These are phyloP conservation scores for Musca vetustissima DNA, from an alignment of 1,140 invertebrate species.

Conservation along the genomic window DNA sequence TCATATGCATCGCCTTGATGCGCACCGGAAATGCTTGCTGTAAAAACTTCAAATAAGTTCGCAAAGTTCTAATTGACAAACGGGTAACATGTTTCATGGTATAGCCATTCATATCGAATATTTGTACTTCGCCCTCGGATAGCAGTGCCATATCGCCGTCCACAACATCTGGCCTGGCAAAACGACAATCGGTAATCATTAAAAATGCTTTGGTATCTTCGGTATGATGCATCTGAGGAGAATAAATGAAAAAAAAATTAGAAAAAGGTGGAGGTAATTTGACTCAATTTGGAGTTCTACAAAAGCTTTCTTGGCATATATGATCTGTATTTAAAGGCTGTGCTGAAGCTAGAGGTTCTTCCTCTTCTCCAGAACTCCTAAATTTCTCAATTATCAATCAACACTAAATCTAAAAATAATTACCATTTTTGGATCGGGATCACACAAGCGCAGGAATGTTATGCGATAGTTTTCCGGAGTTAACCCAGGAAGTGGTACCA, in stretches of 20 bases:
- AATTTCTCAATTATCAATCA: background rate
- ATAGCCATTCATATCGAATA: conserved; percentile 68
- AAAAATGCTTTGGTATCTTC: conserved; percentile 68
- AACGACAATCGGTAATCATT: conserved; percentile 68
- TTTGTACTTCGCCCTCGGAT: conserved; percentile 65
- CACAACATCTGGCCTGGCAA: conserved; percentile 57
- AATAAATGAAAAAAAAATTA: too few species aligned
- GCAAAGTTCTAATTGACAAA: conserved; percentile 63
- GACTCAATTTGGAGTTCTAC: too few species aligned
- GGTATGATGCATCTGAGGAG: conserved; percentile 63
- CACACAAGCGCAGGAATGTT: conserved; percentile 64
- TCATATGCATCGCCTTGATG: conserved; percentile 73
- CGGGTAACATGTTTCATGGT: conserved; percentile 65
- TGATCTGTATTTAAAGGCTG: too few species aligned
- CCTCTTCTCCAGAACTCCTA: background rate
- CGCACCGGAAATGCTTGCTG: conserved; percentile 75
- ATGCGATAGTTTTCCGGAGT: conserved; percentile 62
- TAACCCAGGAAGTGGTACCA: conserved; percentile 62
- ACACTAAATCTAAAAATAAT: too few species aligned
- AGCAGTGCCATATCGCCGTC: conserved; percentile 35
- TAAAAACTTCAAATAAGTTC: conserved; percentile 47
- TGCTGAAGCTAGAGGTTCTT: too few species aligned
- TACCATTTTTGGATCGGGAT: conserved; percentile 61
- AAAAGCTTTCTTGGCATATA: too few species aligned
- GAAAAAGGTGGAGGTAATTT: too few species aligned